Percentiles rank a stretch among this genome's conserved stretches.
These are phyloP conservation scores for Fragum fragum DNA, from an alignment of 2,888 invertebrate species.

Conservation along the genomic window DNA sequence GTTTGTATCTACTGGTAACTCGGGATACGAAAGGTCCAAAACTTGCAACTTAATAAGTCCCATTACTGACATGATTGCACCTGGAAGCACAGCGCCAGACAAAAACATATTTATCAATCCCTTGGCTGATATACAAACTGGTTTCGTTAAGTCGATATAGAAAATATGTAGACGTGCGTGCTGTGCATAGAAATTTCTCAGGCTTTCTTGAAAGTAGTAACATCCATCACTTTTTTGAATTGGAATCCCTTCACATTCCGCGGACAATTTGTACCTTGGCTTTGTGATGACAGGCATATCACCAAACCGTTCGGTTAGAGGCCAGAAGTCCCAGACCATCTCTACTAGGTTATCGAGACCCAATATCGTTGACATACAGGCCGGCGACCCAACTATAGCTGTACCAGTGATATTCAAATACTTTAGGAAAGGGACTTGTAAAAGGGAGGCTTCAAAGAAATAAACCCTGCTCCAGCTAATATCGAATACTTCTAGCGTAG, in stretches of 20 bases:
- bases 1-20: neutral
- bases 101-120: neutral
- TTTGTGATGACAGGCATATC: too few species aligned
- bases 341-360: neutral
- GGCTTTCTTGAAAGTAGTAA: neutral
- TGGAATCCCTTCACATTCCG: neutral
- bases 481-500: neutral
- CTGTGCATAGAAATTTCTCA: neutral
- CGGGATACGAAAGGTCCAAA: neutral
- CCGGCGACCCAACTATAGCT: neutral
- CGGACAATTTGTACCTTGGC: neutral
- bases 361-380: neutral
- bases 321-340: slow-evolving; percentile 2
- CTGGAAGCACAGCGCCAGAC: neutral
- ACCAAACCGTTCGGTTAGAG: neutral
- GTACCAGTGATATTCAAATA: neutral
- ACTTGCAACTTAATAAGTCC: neutral
- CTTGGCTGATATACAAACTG: neutral
- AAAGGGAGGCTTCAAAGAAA: too few species aligned
- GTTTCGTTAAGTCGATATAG: neutral
- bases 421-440: neutral
- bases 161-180: neutral
- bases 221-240: neutral
- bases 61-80: neutral
- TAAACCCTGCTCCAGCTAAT: slow-evolving; percentile 6